Evolutionary conservation across 2,797 vertebrate genomes (phyloP), one percentile per base, ranked within the genome.

Genomic region (Nannoperca obscura): DNA sequence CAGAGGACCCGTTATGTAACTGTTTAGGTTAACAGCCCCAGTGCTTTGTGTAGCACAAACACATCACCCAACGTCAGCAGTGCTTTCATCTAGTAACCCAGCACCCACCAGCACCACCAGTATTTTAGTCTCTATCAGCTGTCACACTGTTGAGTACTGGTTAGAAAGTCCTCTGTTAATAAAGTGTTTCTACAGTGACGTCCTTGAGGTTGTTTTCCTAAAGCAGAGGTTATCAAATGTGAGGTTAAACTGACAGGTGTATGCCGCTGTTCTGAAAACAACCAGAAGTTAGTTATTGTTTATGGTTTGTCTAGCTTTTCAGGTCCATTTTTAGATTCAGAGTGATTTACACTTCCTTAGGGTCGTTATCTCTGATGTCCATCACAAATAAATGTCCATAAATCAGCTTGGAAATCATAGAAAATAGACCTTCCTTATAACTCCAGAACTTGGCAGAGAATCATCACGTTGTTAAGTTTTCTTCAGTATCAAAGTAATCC

Each of bases 1-100:
- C 55, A 67, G 72, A 83, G 79, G 65, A 68, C 24, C 22, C 38
- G 69, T 93, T 93, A 89, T 76, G 74, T 88, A 93, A 92, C 74
- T 7, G 80, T 81, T 85, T 22, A 80, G 44, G 71, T 81, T 70
- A 66, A 78, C 75, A 47, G 70, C 53, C 62, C 17, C 79, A n/a
- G 60, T 68, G 70, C 74, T 88, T 74, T 76, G 70, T 70, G 74
- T 8, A 49, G 78, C 81, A 88, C 74, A 82, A 76, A 83, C 34
- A 19, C 78, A 60, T 84, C 78, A 46, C 40, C 40, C 49, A 59
- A 30, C 19, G 15, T 71, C 82, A 70, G 82, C 59, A 19, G 11
- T 22, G 53, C 72, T 91, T 91, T 91, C 76, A 85, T 83, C 81
- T 75, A 22, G 22, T 69, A 71, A 76, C 68, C 61, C 14, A 10